A percentile compares a stretch with the other conserved stretches of the same genome.
Evolutionary conservation across 2,113 vertebrate species (phyloP).

Genomic region (Triplophysa dalaica): DNA sequence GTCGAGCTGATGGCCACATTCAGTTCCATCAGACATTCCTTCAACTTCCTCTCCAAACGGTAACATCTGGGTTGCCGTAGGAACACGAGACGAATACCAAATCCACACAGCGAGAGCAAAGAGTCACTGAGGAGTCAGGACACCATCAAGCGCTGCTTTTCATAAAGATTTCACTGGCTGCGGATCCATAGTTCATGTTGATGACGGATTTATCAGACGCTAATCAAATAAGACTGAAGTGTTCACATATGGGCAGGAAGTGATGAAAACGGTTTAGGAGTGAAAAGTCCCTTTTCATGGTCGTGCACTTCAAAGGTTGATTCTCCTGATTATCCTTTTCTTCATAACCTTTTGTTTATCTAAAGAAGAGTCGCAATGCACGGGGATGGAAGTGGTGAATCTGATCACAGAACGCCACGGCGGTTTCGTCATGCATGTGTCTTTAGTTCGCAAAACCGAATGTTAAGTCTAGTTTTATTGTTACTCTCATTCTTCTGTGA

Average conservation of each 20-base stretch:
- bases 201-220: neutral
- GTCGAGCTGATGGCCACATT: slow-evolving; percentile 37
- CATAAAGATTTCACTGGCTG: neutral
- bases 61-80: slow-evolving; percentile 54
- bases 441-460: slow-evolving; percentile 15
- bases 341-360: neutral
- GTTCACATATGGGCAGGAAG: neutral
- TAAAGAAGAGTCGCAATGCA: neutral
- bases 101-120: slow-evolving; percentile 18
- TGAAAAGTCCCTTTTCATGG: neutral
- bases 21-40: slow-evolving; percentile 57
- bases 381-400: neutral
- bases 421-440: neutral
- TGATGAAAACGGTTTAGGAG: neutral
- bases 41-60: slow-evolving; percentile 50
- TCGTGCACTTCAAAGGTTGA: neutral
- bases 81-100: slow-evolving; percentile 33
- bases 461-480: slow-evolving; percentile 46
- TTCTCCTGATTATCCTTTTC: neutral
- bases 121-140: slow-evolving; percentile 35
- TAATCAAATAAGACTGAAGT: neutral
- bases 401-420: neutral
- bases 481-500: slow-evolving; percentile 60
- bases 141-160: slow-evolving; percentile 1
- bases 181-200: neutral